Percentiles rank a stretch among this genome's conserved stretches.
phyloP scores from a whole-genome alignment of 2,888 invertebrate species.

The Lutraria lutraria region DNA sequence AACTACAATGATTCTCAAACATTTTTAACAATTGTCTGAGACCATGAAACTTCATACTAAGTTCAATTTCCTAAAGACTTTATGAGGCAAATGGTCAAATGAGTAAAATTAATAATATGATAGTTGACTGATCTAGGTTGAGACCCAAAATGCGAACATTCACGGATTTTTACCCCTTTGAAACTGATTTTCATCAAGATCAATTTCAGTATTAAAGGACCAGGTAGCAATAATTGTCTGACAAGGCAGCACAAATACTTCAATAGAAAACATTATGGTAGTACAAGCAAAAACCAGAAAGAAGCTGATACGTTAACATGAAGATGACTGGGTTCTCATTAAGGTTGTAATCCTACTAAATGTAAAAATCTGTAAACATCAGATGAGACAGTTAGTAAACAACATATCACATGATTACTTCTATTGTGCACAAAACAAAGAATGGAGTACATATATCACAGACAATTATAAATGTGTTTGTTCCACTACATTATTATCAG shows the following conservation, averaged over 20 bases:
- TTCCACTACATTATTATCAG: slow-evolving; percentile 76
- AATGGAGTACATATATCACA: slow-evolving; percentile 49
- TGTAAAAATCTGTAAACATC: not conserved
- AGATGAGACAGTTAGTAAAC: slow-evolving; percentile 40
- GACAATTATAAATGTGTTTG: slow-evolving; percentile 79
- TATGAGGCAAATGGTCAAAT: too few species aligned
- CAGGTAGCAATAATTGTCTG: not conserved
- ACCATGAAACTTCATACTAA: too few species aligned
- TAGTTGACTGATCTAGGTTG: too few species aligned
- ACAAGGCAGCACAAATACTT: not conserved
- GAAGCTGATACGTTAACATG: not conserved
- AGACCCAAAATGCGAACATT: too few species aligned
- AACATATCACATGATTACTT: slow-evolving; percentile 45
- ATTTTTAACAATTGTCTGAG: too few species aligned
- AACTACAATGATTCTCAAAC: too few species aligned
- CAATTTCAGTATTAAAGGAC: not conserved
- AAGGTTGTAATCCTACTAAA: not conserved
- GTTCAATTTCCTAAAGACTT: too few species aligned
- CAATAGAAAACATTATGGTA: not conserved
- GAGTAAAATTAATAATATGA: too few species aligned
- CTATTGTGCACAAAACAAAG: slow-evolving; percentile 41
- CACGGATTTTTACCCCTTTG: too few species aligned
- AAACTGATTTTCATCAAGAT: too few species aligned
- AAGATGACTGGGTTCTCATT: not conserved
- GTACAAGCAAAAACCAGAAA: not conserved